These are phyloP conservation scores for Goniozus legneri DNA, from an alignment of 1,140 invertebrate genomes.

Conservation along the genomic window DNA sequence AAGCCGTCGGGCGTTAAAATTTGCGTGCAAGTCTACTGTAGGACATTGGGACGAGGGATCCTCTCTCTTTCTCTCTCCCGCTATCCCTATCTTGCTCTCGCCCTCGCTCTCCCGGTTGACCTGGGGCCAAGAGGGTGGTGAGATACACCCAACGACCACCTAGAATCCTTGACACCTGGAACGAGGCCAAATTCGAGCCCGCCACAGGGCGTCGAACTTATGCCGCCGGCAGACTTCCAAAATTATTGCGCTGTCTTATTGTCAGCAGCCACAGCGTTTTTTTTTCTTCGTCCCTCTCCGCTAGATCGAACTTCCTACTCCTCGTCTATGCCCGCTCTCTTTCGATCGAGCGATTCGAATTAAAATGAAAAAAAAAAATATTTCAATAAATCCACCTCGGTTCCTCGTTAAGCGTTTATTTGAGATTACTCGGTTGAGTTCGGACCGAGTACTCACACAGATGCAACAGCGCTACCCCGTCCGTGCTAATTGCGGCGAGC, in stretches of 20 bases:
- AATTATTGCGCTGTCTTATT: conserved; percentile 44
- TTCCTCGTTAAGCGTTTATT: no score
- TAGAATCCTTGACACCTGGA: conserved; percentile 50
- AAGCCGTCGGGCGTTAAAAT: conserved; percentile 12
- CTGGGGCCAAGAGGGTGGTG: conserved; percentile 26
- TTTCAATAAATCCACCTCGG: no score
- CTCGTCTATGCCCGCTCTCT: not conserved
- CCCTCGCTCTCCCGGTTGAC: conserved; percentile 28
- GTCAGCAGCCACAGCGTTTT: conserved; percentile 48
- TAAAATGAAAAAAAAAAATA: no score
- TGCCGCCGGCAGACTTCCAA: conserved; percentile 47
- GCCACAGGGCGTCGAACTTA: conserved; percentile 41
- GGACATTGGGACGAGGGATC: no score
- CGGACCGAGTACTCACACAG: no score
- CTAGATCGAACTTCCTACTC: conserved; percentile 15
- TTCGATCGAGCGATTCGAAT: no score
- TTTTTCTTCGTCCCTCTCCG: conserved; percentile 37
- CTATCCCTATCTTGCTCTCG: no score
- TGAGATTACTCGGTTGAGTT: no score
- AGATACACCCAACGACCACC: conserved; percentile 32
- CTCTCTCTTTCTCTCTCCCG: no score
- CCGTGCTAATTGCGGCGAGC: conserved; percentile 14
- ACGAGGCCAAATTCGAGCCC: conserved; percentile 39
- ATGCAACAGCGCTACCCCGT: no score
- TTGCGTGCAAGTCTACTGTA: conserved; percentile 15